Base-by-base conservation (phyloP, 2,888 invertebrate species). In the Plemyria rubiginata region DNA sequence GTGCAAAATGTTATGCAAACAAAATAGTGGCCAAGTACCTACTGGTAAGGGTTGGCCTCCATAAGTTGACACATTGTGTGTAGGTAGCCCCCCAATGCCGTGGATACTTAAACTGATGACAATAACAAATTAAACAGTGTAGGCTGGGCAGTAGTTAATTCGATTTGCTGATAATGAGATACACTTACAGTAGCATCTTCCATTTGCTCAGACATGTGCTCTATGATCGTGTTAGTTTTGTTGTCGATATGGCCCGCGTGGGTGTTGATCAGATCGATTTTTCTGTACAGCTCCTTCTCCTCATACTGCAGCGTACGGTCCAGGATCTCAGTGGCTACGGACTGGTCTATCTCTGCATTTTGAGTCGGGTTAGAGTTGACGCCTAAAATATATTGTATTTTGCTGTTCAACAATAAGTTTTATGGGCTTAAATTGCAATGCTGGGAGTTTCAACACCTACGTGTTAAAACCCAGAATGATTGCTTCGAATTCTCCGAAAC, bases 241-340 rank as follows among this genome's bases (percentile, higher is more conserved):
- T 93, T 92, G 60, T 93, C 92, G 1, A 92, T 83, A 53, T 81
- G 78, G 6, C 90, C 87, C 0, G 86, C 88, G 61, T 86, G 88
- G 43, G 79, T 81, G 55, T 79, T 86, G 66, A 90, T 78, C 11
- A 79, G 75, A 56, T 85, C 88, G 52, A 80, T 81, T 64, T 85
- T 85, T 0, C 78, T 73, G 71, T 81, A 87, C 66, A 87, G 65
- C 68, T 86, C 85, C 0, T 78, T 75, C 67, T 91, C 88, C 62
- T 89, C 86, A 63, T 85, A 82, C 53, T 81, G 77, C 0, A 87
- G 63, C 0, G 90, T 88, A 2, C 87, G 79, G 43, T 85, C 81
- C 9, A 91, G 69, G n/a, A 90, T 86, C 74, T 87, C 87, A 0
- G 81, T 61, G 0, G 91, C 92, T 0, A 91, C 92, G 0, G 78